Conservation (phyloP, 2,797 vertebrate species). For the Heliangelus exortis region DNA sequence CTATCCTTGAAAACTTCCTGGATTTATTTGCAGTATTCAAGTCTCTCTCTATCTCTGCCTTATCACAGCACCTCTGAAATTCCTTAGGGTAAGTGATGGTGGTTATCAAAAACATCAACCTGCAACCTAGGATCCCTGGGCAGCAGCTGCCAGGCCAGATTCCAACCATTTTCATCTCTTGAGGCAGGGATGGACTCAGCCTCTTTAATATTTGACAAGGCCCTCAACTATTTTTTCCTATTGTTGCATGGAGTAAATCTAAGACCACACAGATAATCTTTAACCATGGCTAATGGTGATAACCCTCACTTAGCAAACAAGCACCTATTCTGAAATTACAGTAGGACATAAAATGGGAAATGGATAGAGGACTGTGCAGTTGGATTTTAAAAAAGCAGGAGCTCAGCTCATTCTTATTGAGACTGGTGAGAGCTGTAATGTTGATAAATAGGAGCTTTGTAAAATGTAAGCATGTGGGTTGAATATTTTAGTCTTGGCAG, state of each 20-base stretch:
- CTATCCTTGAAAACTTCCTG: not conserved
- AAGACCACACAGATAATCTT: not conserved
- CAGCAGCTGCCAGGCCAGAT: not conserved
- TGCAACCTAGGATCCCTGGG: not conserved
- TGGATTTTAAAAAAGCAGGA: constrained; percentile 14
- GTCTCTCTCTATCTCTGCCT: not conserved
- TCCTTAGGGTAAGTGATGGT: not conserved
- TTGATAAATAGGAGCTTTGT: constrained; percentile 55
- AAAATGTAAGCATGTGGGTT: constrained; percentile 22
- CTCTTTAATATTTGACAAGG: not conserved
- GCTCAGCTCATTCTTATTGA: constrained; percentile 4
- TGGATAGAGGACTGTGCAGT: not conserved
- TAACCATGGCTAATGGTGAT: not conserved
- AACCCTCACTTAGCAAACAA: constrained; percentile 6
- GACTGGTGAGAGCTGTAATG: constrained; percentile 33
- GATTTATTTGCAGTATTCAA: not conserved
- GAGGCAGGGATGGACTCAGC: not conserved
- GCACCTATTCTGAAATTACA: not conserved
- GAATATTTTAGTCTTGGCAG: constrained; percentile 31
- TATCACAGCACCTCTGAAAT: not conserved
- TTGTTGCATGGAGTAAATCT: not conserved
- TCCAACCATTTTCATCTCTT: not conserved
- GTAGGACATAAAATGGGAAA: not conserved
- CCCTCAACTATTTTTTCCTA: not conserved
- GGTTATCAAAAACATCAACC: not conserved